Evolutionary conservation across 1,140 invertebrate species (phyloP).

Genomic region (Sitobion miscanthi): DNA sequence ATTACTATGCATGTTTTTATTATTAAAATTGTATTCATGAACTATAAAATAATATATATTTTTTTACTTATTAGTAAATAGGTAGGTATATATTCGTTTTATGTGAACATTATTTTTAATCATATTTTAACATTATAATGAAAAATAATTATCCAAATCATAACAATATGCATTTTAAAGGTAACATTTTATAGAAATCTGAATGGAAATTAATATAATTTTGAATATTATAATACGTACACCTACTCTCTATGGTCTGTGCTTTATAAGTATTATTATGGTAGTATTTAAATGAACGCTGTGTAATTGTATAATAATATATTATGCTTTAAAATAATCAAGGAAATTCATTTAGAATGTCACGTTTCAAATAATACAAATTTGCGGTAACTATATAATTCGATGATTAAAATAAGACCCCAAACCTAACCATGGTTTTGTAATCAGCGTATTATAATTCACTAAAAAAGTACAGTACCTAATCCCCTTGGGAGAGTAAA

Average conservation of each 20-base stretch:
- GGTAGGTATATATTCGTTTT: background rate
- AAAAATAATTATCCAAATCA: background rate
- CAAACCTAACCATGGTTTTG: too few species aligned
- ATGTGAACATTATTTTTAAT: background rate
- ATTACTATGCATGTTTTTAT: background rate
- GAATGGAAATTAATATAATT: background rate
- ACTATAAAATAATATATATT: background rate
- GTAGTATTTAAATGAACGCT: background rate
- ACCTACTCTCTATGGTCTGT: background rate
- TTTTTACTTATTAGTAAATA: background rate
- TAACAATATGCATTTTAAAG: background rate
- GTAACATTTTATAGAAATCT: background rate
- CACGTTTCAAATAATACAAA: too few species aligned
- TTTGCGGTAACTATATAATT: too few species aligned
- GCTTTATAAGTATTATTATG: background rate
- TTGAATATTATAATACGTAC: background rate
- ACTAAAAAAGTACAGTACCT: background rate
- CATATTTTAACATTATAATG: background rate
- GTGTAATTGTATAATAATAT: background rate
- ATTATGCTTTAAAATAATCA: too few species aligned
- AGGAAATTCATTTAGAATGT: too few species aligned
- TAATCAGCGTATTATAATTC: background rate
- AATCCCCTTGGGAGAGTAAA: background rate
- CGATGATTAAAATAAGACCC: too few species aligned
- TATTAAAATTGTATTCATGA: background rate